These are phyloP conservation scores for Garra rufa DNA, from an alignment of 2,113 vertebrate species.

Conservation along the genomic window DNA sequence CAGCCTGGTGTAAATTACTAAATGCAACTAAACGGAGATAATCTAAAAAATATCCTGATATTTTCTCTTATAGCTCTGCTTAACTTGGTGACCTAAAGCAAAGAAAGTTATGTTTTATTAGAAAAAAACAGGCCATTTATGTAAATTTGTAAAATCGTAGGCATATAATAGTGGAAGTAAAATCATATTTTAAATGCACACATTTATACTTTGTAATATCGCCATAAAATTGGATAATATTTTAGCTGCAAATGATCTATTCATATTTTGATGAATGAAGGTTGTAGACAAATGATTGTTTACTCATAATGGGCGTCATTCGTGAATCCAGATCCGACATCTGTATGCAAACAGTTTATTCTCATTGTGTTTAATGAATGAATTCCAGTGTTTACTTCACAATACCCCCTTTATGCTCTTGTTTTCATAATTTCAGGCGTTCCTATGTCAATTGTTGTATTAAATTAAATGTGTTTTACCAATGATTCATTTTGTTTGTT, in stretches of 20 bases:
- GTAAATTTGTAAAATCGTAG: background rate
- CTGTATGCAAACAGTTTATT: background rate
- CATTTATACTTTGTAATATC: conserved; percentile 14
- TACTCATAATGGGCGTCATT: background rate
- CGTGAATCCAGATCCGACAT: background rate
- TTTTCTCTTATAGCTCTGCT: background rate
- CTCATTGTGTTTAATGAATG: background rate
- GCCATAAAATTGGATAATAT: conserved; percentile 16
- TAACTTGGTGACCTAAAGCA: background rate
- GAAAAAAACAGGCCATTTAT: background rate
- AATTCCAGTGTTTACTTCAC: background rate
- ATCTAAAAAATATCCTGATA: background rate
- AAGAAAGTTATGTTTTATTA: background rate
- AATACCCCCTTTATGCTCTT: background rate
- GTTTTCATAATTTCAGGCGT: background rate
- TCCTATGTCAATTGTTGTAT: background rate
- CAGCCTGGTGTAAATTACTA: background rate
- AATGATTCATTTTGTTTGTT: background rate
- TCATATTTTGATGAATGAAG: conserved; percentile 31
- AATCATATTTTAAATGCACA: conserved; percentile 37
- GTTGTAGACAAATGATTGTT: conserved; percentile 34
- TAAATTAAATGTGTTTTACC: background rate
- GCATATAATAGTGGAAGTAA: conserved; percentile 10
- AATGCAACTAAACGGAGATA: background rate
- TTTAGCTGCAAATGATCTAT: conserved; percentile 13